Conservation (phyloP, 1,140 invertebrate species). For the Hycleus phaleratus region DNA sequence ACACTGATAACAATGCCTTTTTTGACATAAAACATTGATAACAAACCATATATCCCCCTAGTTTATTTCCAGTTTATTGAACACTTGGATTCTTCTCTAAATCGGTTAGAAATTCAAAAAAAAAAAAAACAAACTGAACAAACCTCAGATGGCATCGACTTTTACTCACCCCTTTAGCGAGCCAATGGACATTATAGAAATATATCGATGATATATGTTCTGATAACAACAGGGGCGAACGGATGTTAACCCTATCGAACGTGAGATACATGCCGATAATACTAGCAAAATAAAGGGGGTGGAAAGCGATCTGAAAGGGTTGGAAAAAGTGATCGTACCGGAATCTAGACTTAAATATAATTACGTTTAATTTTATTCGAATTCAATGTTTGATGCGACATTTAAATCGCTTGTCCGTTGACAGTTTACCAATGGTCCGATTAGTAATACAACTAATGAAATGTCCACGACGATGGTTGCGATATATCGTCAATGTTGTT, state of each 20-base stretch:
- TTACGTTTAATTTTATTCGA: too few relatives aligned
- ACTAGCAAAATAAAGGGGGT: neutral
- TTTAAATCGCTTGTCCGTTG: too few relatives aligned
- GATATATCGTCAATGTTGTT: too few relatives aligned
- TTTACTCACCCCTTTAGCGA: conserved; percentile 10
- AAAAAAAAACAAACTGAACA: too few relatives aligned
- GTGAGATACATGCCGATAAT: conserved; percentile 14
- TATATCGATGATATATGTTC: conserved; percentile 12
- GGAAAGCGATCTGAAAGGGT: too few relatives aligned
- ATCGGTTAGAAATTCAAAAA: neutral
- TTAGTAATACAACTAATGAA: too few relatives aligned
- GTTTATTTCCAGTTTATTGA: conserved; percentile 18
- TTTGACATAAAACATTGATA: conserved; percentile 18
- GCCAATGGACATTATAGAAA: conserved; percentile 15
- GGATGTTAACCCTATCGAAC: conserved; percentile 14
- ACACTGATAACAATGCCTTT: conserved; percentile 4
- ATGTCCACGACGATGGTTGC: too few relatives aligned
- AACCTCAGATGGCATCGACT: conserved; percentile 9
- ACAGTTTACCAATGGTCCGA: too few relatives aligned
- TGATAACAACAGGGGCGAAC: conserved; percentile 2
- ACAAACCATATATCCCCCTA: conserved; percentile 12
- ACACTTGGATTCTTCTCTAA: conserved; percentile 16
- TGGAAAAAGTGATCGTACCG: neutral
- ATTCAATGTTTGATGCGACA: too few relatives aligned
- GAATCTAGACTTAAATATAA: neutral